Percentiles rank a stretch among this genome's conserved stretches.
phyloP scores from a whole-genome alignment of 30 jellyfish, hydroid and myxozoan species.

The Clytia hemisphaerica region DNA sequence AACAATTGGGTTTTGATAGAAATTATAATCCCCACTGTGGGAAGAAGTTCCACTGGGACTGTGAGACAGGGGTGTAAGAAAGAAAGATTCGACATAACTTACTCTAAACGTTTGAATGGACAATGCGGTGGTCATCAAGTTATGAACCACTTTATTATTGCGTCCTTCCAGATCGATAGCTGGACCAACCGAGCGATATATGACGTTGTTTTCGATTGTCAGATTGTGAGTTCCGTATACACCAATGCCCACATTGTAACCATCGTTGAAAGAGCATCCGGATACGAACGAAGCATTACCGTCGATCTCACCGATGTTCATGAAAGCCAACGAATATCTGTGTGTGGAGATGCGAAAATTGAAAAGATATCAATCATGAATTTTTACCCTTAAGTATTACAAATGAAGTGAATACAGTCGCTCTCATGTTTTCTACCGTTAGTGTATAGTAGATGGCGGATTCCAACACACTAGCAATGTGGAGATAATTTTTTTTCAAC shows the following conservation, averaged over 20 bases:
- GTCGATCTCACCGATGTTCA: slow-evolving; percentile 33
- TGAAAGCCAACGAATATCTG: slow-evolving; percentile 58
- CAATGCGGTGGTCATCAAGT: slow-evolving; percentile 41
- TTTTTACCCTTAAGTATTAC: no score
- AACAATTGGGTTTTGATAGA: no score
- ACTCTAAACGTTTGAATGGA: slow-evolving; percentile 56
- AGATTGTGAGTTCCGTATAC: slow-evolving; percentile 55
- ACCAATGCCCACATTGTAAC: slow-evolving; percentile 68
- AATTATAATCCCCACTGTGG: no score
- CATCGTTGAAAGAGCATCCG: slow-evolving; percentile 60
- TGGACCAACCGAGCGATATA: slow-evolving; percentile 70
- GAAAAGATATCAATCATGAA: no score
- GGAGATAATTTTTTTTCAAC: no score
- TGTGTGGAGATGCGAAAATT: background rate
- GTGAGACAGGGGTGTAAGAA: no score
- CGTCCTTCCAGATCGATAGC: slow-evolving; percentile 61
- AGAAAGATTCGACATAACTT: no score
- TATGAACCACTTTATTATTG: slow-evolving; percentile 37
- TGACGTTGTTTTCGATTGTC: slow-evolving; percentile 51
- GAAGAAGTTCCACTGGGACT: no score
- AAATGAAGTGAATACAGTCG: no score
- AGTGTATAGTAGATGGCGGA: no score
- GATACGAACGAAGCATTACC: slow-evolving; percentile 54
- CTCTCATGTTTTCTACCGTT: no score
- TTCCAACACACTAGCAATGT: no score